Evolutionary conservation across 2,888 invertebrate species (phyloP), one percentile per base, ranked within the genome.

Genomic region (Seira sanloemensis): DNA sequence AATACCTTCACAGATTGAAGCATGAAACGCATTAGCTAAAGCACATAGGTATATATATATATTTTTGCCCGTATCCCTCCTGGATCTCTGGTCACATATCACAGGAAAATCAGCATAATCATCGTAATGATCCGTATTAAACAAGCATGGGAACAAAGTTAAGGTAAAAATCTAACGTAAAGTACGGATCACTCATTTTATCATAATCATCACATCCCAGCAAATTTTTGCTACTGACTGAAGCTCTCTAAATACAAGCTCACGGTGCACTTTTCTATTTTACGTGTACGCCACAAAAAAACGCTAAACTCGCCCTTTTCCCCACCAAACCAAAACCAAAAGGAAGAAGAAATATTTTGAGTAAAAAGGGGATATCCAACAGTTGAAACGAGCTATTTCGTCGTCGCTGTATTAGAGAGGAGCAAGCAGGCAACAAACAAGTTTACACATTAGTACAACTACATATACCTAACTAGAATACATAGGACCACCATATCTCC

Each of bases 381-480:
- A 78, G 65, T 72, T 77, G 62, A 78, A 78, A 72, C 58, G 21
- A 16, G 24, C 18, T 23, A 50, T 54, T 54, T 46, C 37, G n/a
- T n/a, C n/a, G n/a, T 2, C 5, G 16, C 12, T 21, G 18, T 27
- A 72, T 24, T n/a, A 62, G 26, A 66, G 73, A 62, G 46, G 66
- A 65, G 19, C 37, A 7, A 65, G 74, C 54, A 50, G 69, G 54
- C 67, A 79, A 54, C 73, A 79, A 79, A 79, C 79, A 74, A 50
- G 78, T 65, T 78, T 78, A 78, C 72, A 78, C 66, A 71, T 26
- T 65, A 62, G 66, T n/a, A n/a, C 62, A 54, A 78, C 69, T 71
- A 71, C 68, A 18, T 7, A 65, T 26, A 21, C 25, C 26, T 16
- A 76, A 50, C 68, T 78, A 37, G 37, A 62, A 71, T 71, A 50